Evolutionary conservation across 1,140 invertebrate species (phyloP).

Genomic region (Aphaenogaster floridana): DNA sequence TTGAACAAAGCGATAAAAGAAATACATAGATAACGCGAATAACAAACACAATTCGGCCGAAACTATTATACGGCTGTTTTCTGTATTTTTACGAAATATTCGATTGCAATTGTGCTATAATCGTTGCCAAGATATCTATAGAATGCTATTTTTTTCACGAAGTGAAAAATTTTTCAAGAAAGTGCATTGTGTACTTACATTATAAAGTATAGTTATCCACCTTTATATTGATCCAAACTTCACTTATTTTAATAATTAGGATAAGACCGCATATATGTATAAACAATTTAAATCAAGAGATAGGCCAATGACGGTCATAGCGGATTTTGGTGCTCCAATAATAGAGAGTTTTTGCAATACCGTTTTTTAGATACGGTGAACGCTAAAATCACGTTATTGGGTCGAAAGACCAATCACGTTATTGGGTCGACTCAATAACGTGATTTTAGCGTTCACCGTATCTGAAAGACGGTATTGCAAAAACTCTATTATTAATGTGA

Average conservation of each 20-base stretch:
- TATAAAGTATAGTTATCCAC: neutral
- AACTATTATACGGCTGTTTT: neutral
- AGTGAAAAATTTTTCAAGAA: neutral
- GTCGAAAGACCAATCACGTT: no score
- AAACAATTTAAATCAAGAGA: no score
- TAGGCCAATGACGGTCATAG: no score
- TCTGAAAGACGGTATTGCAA: no score
- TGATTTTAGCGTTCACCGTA: no score
- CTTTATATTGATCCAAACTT: neutral
- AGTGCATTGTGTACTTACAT: neutral
- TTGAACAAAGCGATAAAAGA: slow-evolving; percentile 11
- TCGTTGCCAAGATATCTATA: neutral
- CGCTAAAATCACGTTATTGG: no score
- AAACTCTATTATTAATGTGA: no score
- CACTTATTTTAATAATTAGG: neutral
- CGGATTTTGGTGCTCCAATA: no score
- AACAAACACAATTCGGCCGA: neutral
- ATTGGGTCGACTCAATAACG: no score
- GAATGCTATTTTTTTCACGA: neutral
- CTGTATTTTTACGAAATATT: neutral
- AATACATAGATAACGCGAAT: slow-evolving; percentile 7
- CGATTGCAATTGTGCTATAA: neutral
- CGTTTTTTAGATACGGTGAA: no score
- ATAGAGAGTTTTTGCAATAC: no score
- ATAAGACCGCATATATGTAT: no score